Evolutionary conservation across 1,140 invertebrate genomes (phyloP).

Genomic region (Anthonomus grandis): DNA sequence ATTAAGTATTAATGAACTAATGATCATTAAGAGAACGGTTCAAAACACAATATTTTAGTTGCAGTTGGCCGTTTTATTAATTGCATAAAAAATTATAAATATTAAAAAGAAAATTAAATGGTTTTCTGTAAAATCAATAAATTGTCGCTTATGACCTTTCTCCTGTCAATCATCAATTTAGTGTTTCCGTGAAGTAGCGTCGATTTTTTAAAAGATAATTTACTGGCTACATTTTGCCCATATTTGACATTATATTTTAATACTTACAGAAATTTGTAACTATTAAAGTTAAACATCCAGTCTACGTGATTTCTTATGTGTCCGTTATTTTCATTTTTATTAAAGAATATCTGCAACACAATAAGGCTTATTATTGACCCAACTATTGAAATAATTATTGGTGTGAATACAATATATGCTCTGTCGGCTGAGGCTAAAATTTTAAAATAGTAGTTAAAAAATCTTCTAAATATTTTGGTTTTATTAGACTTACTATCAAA

Average conservation of each 20-base stretch:
- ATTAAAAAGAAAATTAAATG: neutral
- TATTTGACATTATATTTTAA: neutral
- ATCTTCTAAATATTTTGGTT: too few relatives aligned
- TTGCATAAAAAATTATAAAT: neutral
- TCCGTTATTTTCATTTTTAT: slow-evolving; percentile 5
- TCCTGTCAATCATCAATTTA: neutral
- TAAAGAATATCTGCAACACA: neutral
- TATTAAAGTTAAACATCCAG: slow-evolving; percentile 5
- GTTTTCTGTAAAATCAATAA: neutral
- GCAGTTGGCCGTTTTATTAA: slow-evolving; percentile 1
- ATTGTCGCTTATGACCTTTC: neutral
- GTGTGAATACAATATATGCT: slow-evolving; percentile 2
- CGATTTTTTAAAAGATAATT: too few relatives aligned
- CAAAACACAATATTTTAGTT: neutral
- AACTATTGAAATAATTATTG: slow-evolving; percentile 8
- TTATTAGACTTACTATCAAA: slow-evolving; percentile 28
- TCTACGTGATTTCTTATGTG: neutral
- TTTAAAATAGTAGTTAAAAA: neutral
- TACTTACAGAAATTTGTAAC: slow-evolving; percentile 17
- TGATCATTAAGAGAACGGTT: neutral
- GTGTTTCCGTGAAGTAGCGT: neutral
- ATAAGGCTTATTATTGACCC: slow-evolving; percentile 5
- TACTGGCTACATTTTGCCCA: neutral
- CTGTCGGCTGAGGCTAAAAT: neutral
- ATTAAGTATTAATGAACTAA: slow-evolving; percentile 1